These are phyloP conservation scores for Tachuris rubrigastra DNA, from an alignment of 2,113 vertebrate species.

Conservation along the genomic window DNA sequence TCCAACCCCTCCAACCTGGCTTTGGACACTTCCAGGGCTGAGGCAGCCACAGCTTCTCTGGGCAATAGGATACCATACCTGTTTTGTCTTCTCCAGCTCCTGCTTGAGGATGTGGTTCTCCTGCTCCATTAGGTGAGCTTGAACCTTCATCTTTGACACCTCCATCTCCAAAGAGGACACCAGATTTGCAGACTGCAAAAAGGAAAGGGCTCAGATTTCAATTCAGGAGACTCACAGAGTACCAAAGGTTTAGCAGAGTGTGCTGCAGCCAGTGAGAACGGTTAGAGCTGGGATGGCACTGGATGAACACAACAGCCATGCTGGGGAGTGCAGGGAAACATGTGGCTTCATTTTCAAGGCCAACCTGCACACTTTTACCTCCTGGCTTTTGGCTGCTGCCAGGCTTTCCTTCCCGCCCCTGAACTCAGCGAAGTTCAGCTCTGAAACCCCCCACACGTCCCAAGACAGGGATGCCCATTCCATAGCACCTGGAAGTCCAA, in stretches of 20 bases:
- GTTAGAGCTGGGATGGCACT: background rate
- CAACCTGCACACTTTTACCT: background rate
- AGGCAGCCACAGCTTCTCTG: background rate
- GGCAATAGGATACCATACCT: slow-evolving; percentile 14
- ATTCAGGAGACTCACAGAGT: background rate
- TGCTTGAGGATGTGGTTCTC: slow-evolving; percentile 81
- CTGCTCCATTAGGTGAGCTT: slow-evolving; percentile 75
- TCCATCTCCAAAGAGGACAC: slow-evolving; percentile 83
- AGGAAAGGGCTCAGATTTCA: background rate
- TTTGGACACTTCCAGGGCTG: background rate
- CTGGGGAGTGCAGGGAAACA: background rate
- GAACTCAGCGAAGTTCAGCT: background rate
- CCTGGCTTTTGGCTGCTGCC: background rate
- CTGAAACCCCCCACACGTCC: background rate
- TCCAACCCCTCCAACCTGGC: background rate
- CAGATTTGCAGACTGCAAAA: slow-evolving; percentile 62
- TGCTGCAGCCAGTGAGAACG: background rate
- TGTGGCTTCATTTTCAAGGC: background rate
- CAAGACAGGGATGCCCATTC: background rate
- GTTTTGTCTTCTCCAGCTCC: slow-evolving; percentile 76
- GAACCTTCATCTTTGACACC: slow-evolving; percentile 79
- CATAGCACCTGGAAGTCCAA: accelerated
- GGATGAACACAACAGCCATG: background rate
- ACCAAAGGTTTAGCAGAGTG: background rate
- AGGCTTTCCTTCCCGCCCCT: background rate